phyloP scores from a whole-genome alignment of 2,888 invertebrate species.

The Ditylenchus weischeri region DNA sequence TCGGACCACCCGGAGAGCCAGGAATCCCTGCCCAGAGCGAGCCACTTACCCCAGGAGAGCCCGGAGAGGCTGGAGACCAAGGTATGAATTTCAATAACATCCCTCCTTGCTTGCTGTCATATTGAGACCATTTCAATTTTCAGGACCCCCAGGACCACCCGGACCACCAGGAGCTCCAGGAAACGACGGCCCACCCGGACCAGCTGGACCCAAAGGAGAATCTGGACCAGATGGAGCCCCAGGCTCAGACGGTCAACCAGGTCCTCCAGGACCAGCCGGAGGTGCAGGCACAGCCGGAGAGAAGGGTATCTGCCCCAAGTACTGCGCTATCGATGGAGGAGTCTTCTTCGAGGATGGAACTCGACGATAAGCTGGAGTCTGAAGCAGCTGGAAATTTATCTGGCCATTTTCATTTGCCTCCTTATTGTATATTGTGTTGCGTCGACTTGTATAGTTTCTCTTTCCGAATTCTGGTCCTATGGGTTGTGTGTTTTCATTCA shows the following conservation, averaged over 20 bases:
- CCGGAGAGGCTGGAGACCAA: conserved; percentile 25
- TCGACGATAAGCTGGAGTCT: conserved; percentile 30
- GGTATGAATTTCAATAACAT: conserved; percentile 8
- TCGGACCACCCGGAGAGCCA: conserved; percentile 29
- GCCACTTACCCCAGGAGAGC: conserved; percentile 25
- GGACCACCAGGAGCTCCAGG: conserved; percentile 37
- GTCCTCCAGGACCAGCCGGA: conserved; percentile 32
- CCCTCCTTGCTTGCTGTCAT: too few species aligned
- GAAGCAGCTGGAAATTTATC: background rate
- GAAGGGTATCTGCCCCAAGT: conserved; percentile 46
- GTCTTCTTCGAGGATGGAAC: conserved; percentile 49
- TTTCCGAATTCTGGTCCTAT: background rate
- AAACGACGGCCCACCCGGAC: conserved; percentile 35
- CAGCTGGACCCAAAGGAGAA: conserved; percentile 34
- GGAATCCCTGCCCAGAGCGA: conserved; percentile 28
- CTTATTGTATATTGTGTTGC: background rate
- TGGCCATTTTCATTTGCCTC: background rate
- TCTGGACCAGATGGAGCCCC: conserved; percentile 33
- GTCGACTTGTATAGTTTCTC: background rate
- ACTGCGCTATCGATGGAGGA: conserved; percentile 46
- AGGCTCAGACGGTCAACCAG: conserved; percentile 30
- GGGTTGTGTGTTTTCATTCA: too few species aligned
- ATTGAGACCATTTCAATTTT: conserved; percentile 1
- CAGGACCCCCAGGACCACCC: conserved; percentile 39
- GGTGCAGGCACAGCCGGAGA: conserved; percentile 30